Conservation (phyloP, 2,113 vertebrate species). For the Romanogobio albipinnatus region DNA sequence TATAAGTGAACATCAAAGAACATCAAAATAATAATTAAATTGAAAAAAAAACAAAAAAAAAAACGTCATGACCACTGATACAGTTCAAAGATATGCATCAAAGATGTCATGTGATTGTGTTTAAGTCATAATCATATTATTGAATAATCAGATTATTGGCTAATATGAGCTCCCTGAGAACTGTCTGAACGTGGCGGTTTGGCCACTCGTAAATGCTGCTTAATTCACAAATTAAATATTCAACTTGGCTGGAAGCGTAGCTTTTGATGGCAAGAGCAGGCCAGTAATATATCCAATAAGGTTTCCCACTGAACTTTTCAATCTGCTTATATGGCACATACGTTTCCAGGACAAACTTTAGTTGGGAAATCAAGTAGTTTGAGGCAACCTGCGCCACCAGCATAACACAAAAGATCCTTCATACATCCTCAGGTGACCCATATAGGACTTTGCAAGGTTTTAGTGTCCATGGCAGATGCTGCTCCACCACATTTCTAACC, state of each 20-base stretch:
- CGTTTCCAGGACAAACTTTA: conserved; percentile 14
- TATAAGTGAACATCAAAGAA: too few species aligned
- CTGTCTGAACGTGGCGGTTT: not conserved
- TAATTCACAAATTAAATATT: not conserved
- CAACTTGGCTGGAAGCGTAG: not conserved
- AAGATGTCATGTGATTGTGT: not conserved
- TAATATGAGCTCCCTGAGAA: not conserved
- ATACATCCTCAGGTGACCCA: conserved; percentile 19
- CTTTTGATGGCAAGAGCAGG: not conserved
- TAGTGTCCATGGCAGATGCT: conserved; percentile 25
- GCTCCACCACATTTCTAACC: conserved; percentile 30
- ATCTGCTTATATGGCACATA: not conserved
- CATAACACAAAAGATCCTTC: not conserved
- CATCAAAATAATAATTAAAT: too few species aligned
- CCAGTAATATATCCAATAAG: not conserved
- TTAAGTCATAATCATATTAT: not conserved
- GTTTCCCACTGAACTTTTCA: not conserved
- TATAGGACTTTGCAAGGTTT: conserved; percentile 33
- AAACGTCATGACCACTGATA: too few species aligned
- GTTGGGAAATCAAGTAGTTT: conserved; percentile 1
- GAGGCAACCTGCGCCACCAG: conserved; percentile 1
- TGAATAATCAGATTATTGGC: not conserved
- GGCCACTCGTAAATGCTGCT: not conserved
- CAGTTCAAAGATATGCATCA: not conserved
- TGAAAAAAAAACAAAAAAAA: too few species aligned